Percentiles rank a stretch among this genome's conserved stretches.
These are phyloP conservation scores for Eremophila alpestris DNA, from an alignment of 2,797 vertebrate species.

Conservation along the genomic window DNA sequence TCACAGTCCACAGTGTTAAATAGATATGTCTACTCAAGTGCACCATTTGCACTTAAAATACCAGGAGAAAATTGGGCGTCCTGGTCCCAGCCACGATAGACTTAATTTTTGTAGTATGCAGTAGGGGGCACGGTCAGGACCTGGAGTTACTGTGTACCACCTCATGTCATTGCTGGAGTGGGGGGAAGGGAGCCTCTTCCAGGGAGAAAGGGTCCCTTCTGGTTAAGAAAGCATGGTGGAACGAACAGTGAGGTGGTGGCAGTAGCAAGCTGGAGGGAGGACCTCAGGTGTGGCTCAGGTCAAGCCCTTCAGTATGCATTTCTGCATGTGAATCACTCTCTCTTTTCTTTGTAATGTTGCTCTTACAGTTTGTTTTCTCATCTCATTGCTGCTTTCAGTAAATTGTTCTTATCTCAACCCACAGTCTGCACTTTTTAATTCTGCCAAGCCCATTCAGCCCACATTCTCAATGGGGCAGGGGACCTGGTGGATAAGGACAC, in stretches of 20 bases:
- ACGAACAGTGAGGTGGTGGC: not conserved
- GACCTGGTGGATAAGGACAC: not conserved
- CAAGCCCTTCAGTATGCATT: not conserved
- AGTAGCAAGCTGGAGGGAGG: not conserved
- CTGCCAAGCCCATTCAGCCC: not conserved
- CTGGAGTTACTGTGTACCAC: not conserved
- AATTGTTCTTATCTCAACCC: not conserved
- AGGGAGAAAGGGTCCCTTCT: not conserved
- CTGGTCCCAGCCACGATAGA: rapidly evolving
- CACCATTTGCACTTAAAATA: not conserved
- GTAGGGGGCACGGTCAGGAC: not conserved
- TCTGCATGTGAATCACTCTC: not conserved
- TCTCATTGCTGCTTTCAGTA: not conserved
- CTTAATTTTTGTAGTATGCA: not conserved
- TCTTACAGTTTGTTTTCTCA: not conserved
- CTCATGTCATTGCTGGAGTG: not conserved
- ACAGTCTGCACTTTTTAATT: not conserved
- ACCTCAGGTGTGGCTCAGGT: not conserved
- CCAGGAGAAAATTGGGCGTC: not conserved
- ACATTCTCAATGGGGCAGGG: not conserved
- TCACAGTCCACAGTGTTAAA: not conserved
- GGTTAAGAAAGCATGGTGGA: not conserved
- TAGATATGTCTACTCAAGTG: not conserved
- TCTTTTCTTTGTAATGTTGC: not conserved
- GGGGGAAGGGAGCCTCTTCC: not conserved